Evolutionary conservation across 2,797 vertebrate genomes (phyloP).

Genomic region (Pteronotus mesoamericanus): DNA sequence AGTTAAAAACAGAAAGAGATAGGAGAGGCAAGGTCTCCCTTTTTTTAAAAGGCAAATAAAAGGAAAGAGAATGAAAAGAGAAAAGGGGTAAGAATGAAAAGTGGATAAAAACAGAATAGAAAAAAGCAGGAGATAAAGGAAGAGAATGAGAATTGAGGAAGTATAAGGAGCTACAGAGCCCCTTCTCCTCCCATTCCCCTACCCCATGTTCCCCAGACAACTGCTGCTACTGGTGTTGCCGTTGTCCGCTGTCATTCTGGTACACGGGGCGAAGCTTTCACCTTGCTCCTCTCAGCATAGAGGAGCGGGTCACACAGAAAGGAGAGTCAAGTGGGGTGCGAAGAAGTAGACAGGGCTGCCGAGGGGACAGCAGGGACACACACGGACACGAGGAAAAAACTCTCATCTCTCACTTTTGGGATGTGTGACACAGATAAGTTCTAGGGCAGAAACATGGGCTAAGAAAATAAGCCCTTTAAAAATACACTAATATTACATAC

Average conservation of each 20-base stretch:
- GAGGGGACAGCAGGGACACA: not conserved
- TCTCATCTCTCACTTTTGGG: not conserved
- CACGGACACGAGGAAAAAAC: accelerated
- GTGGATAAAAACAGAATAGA: not conserved
- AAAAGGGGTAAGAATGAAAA: not conserved
- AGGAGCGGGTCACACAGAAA: not conserved
- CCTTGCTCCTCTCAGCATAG: not conserved
- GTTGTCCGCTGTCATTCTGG: not conserved
- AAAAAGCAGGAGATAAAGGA: not conserved
- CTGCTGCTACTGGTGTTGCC: not conserved
- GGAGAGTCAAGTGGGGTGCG: not conserved
- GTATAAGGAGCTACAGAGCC: accelerated
- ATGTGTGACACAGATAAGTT: not conserved
- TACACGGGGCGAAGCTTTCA: not conserved
- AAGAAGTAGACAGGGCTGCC: not conserved
- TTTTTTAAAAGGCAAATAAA: not conserved
- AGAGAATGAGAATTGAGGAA: not conserved
- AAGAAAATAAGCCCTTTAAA: not conserved
- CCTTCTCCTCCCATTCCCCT: too few species aligned
- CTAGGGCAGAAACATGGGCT: not conserved
- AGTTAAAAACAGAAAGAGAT: not conserved
- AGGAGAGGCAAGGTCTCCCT: not conserved
- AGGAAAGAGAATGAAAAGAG: not conserved
- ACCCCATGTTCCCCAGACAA: accelerated
- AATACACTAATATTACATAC: not conserved